phyloP scores from a whole-genome alignment of 2,888 invertebrate species.

The Oconnorella tubifera region DNA sequence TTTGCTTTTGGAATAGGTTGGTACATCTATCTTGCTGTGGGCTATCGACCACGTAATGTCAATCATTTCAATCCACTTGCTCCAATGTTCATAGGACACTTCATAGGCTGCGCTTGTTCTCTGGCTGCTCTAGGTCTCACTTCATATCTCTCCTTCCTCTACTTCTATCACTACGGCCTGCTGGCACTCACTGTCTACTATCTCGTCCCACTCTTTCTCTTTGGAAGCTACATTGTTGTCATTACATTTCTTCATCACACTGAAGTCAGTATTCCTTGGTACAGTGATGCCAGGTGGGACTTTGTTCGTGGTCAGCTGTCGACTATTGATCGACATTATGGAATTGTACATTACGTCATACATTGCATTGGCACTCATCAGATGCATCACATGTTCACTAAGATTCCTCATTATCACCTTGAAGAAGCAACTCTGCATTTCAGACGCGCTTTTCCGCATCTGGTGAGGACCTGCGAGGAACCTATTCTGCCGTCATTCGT shows the following conservation, averaged over 20 bases:
- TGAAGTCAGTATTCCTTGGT: slow-evolving; percentile 51
- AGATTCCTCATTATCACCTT: slow-evolving; percentile 51
- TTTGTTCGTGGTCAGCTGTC: slow-evolving; percentile 52
- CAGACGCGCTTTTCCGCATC: slow-evolving; percentile 43
- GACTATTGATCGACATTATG: slow-evolving; percentile 51
- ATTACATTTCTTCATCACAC: slow-evolving; percentile 53
- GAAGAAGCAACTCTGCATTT: slow-evolving; percentile 48
- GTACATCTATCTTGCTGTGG: slow-evolving; percentile 44
- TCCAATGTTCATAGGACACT: slow-evolving; percentile 38
- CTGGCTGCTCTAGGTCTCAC: slow-evolving; percentile 36
- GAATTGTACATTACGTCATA: slow-evolving; percentile 47
- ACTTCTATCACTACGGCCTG: slow-evolving; percentile 35
- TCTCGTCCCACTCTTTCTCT: slow-evolving; percentile 44
- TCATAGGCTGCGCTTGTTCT: slow-evolving; percentile 34
- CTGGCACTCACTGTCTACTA: slow-evolving; percentile 41
- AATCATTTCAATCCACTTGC: slow-evolving; percentile 41
- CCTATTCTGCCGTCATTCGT: slow-evolving; percentile 45
- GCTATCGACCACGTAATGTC: slow-evolving; percentile 45
- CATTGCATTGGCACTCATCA: slow-evolving; percentile 49
- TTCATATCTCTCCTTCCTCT: slow-evolving; percentile 37
- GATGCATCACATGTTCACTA: slow-evolving; percentile 51
- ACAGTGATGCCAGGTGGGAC: slow-evolving; percentile 45
- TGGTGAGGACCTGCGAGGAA: slow-evolving; percentile 43
- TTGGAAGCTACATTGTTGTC: slow-evolving; percentile 46
- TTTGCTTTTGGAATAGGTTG: slow-evolving; percentile 43